A percentile compares a stretch with the other conserved stretches of the same genome.
phyloP scores from a whole-genome alignment of 2,797 vertebrate genomes.

The Squalus acanthias region DNA sequence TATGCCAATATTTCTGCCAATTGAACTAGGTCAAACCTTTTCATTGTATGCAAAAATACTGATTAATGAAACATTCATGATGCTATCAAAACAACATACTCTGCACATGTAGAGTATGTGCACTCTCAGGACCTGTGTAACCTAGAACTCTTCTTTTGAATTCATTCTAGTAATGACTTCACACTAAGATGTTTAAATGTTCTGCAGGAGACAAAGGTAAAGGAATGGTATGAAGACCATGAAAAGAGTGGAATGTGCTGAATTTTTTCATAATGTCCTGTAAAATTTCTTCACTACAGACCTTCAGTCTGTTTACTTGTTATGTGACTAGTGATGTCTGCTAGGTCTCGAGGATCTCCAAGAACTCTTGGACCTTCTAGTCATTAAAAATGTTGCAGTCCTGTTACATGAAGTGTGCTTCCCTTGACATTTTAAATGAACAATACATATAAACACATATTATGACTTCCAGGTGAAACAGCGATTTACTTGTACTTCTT shows the following conservation, averaged over 20 bases:
- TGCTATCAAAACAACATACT: not conserved
- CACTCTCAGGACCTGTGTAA: not conserved
- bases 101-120: not conserved
- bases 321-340: not conserved
- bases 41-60: not conserved
- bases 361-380: slow-evolving; percentile 50
- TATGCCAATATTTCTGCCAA: not conserved
- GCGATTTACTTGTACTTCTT: too few relatives aligned
- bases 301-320: not conserved
- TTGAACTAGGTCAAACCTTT: not conserved
- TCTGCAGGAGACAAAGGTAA: not conserved
- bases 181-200: not conserved
- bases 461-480: slow-evolving; percentile 8
- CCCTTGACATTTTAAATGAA: slow-evolving; percentile 39
- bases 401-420: not conserved
- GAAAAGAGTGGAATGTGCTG: not conserved
- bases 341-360: slow-evolving; percentile 53
- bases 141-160: not conserved
- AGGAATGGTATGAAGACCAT: not conserved
- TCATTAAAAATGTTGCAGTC: slow-evolving; percentile 43
- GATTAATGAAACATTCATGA: not conserved
- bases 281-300: not conserved
- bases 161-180: slow-evolving; percentile 8
- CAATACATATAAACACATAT: slow-evolving; percentile 37
- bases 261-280: not conserved